A percentile compares a stretch with the other conserved stretches of the same genome.
Evolutionary conservation across 2,888 invertebrate genomes (phyloP).

Genomic region (Cacoxenus indagator): DNA sequence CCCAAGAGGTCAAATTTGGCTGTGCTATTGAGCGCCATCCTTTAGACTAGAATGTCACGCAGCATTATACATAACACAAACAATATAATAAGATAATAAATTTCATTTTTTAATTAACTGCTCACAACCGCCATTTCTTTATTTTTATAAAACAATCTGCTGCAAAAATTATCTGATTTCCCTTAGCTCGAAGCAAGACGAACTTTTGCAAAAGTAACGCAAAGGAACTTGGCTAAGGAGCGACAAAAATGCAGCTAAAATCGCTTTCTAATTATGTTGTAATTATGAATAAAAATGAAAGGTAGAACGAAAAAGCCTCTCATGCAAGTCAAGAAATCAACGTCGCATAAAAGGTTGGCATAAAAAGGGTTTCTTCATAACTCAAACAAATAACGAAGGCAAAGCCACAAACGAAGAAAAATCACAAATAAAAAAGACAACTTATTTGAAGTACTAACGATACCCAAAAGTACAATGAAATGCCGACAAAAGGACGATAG

Average conservation of each 20-base stretch:
- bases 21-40: too few species aligned
- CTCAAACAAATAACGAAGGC: constrained; percentile 1
- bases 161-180: too few species aligned
- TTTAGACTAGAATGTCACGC: too few species aligned
- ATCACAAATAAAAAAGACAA: background rate
- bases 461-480: background rate
- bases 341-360: background rate
- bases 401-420: background rate
- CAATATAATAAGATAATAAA: too few species aligned
- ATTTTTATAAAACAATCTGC: too few species aligned
- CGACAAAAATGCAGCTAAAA: too few species aligned
- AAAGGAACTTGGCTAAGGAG: too few species aligned
- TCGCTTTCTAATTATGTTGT: constrained; percentile 1
- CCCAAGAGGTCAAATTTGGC: too few species aligned
- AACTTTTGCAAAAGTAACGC: background rate
- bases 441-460: background rate
- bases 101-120: too few species aligned
- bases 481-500: background rate
- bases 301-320: background rate
- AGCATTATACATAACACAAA: too few species aligned
- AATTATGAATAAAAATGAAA: background rate
- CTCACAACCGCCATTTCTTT: too few species aligned
- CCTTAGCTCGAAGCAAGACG: background rate
- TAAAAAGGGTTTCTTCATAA: constrained; percentile 14
- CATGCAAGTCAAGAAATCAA: background rate